These are phyloP conservation scores for Nymphalis c-album DNA, from an alignment of 2,888 invertebrate genomes.

Conservation along the genomic window DNA sequence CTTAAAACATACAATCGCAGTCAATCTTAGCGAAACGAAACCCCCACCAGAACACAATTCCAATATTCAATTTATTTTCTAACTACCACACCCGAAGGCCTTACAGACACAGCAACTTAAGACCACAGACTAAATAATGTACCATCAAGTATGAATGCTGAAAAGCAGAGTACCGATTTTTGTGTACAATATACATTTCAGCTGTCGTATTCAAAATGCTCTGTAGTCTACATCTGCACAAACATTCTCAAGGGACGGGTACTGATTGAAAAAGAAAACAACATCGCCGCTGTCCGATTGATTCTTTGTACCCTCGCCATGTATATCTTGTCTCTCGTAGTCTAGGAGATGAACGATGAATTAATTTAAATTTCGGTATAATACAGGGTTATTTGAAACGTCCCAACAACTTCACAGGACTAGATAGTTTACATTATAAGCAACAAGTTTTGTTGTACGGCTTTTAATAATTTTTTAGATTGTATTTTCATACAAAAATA, in stretches of 20 bases:
- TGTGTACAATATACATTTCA: constrained; percentile 29
- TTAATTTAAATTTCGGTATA: background rate
- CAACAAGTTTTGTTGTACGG: too few species aligned
- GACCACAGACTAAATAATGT: constrained; percentile 43
- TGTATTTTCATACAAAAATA: too few species aligned
- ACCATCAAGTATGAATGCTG: background rate
- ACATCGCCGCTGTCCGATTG: constrained; percentile 72
- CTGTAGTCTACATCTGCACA: constrained; percentile 52
- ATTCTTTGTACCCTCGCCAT: constrained; percentile 65
- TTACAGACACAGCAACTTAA: constrained; percentile 44
- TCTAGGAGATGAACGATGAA: constrained; percentile 41
- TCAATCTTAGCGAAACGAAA: constrained; percentile 57
- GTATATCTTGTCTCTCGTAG: constrained; percentile 60
- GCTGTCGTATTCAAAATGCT: constrained; percentile 50
- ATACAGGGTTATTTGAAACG: too few species aligned
- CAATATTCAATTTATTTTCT: constrained; percentile 75
- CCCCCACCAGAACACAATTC: constrained; percentile 46
- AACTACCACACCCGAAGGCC: constrained; percentile 55
- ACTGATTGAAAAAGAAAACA: constrained; percentile 79
- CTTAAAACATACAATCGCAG: constrained; percentile 62
- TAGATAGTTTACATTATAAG: too few species aligned
- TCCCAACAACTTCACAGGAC: too few species aligned
- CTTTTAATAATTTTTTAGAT: too few species aligned
- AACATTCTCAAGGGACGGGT: constrained; percentile 61
- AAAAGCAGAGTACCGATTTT: constrained; percentile 9